phyloP scores from a whole-genome alignment of 2,797 vertebrate genomes.

The Triplophysa bombifrons region DNA sequence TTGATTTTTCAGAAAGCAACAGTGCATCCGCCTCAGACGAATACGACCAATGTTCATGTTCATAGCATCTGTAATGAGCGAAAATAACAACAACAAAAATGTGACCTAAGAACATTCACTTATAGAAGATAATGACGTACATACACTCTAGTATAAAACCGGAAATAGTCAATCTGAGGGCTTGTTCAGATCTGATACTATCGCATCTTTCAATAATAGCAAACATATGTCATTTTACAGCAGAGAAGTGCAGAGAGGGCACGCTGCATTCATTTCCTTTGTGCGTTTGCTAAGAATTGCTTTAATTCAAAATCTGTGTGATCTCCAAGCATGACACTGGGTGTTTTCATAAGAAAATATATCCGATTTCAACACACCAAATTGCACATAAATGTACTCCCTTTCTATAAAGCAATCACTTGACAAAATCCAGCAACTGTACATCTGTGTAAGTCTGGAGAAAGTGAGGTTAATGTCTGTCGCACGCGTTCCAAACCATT shows the following conservation, averaged over 20 bases:
- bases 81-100: slow-evolving; percentile 7
- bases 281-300: slow-evolving; percentile 10
- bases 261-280: slow-evolving; percentile 34
- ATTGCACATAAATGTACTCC: slow-evolving; percentile 10
- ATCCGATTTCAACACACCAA: slow-evolving; percentile 27
- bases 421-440: slow-evolving; percentile 18
- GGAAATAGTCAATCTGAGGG: slow-evolving; percentile 32
- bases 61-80: background rate
- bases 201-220: slow-evolving; percentile 40
- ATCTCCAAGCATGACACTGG: slow-evolving; percentile 25
- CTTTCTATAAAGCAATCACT: slow-evolving; percentile 6
- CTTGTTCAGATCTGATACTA: slow-evolving; percentile 36
- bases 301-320: slow-evolving; percentile 30
- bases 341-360: slow-evolving; percentile 39
- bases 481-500: slow-evolving; percentile 15
- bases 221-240: slow-evolving; percentile 36
- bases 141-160: slow-evolving; percentile 8
- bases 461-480: slow-evolving; percentile 17
- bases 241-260: background rate
- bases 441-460: background rate
- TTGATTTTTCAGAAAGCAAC: slow-evolving; percentile 42
- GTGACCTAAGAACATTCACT: slow-evolving; percentile 19
- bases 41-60: slow-evolving; percentile 19
- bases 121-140: slow-evolving; percentile 33
- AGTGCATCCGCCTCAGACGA: slow-evolving; percentile 25